These are phyloP conservation scores for Cyprinodon diabolis DNA, from an alignment of 2,797 vertebrate genomes.

Conservation along the genomic window DNA sequence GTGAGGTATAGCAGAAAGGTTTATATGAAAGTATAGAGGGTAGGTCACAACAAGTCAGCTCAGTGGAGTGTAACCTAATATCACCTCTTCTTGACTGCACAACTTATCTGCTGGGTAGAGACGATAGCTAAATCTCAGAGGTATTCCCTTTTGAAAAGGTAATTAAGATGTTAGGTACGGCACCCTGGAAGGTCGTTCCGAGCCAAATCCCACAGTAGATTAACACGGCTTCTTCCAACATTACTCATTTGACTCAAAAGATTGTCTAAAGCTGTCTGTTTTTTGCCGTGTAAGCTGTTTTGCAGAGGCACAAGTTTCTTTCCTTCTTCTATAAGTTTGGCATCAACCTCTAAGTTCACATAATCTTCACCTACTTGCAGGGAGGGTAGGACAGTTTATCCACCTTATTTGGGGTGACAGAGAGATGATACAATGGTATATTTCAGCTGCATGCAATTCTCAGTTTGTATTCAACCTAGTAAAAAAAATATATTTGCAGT, in stretches of 20 bases:
- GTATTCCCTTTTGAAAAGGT: conserved; percentile 71
- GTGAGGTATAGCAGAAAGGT: conserved; percentile 49
- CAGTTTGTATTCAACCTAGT: conserved; percentile 50
- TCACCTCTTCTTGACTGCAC: conserved; percentile 66
- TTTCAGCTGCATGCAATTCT: conserved; percentile 28
- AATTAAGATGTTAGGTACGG: conserved; percentile 72
- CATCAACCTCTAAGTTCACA: conserved; percentile 31
- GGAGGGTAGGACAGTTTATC: conserved; percentile 45
- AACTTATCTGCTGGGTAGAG: conserved; percentile 55
- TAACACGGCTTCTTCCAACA: conserved; percentile 67
- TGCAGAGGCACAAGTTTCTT: conserved; percentile 48
- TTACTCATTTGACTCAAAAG: conserved; percentile 65
- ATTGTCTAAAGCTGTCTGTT: conserved; percentile 49
- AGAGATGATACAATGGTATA: conserved; percentile 31
- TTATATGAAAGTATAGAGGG: conserved; percentile 25
- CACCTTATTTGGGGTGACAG: conserved; percentile 43
- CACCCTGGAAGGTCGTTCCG: conserved; percentile 69
- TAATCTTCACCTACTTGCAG: conserved; percentile 30
- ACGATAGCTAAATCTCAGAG: conserved; percentile 64
- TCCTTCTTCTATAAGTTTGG: conserved; percentile 59
- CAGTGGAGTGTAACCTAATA: conserved; percentile 69
- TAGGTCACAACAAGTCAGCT: conserved; percentile 59
- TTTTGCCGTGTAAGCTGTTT: conserved; percentile 55
- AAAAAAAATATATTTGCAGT: conserved; percentile 54
- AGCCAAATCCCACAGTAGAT: conserved; percentile 70